Conservation (phyloP, 2,113 vertebrate genomes). For the Caretta caretta region DNA sequence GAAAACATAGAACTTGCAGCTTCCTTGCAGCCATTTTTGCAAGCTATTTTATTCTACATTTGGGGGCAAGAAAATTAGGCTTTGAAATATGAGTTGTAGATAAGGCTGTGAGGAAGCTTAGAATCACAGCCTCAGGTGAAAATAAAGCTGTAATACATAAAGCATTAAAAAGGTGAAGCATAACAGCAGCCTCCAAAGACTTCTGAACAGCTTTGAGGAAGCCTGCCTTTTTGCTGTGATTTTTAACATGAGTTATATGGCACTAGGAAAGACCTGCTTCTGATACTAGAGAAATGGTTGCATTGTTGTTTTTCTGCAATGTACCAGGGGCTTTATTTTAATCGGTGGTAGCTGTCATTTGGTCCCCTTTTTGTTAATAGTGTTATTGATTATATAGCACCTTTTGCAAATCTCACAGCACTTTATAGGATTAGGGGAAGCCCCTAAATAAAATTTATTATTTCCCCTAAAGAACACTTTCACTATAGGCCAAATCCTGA, state of each 20-base stretch:
- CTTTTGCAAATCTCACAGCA: slow-evolving; percentile 25
- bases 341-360: slow-evolving; percentile 43
- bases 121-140: slow-evolving; percentile 73
- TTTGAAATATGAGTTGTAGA: slow-evolving; percentile 73
- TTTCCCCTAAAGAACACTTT: slow-evolving; percentile 21
- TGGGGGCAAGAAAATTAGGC: slow-evolving; percentile 68
- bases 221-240: slow-evolving; percentile 62
- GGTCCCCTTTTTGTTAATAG: slow-evolving; percentile 61
- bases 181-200: slow-evolving; percentile 63
- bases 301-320: slow-evolving; percentile 28
- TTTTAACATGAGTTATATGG: slow-evolving; percentile 62
- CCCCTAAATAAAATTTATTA: slow-evolving; percentile 42
- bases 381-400: slow-evolving; percentile 35
- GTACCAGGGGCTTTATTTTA: slow-evolving; percentile 39
- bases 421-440: slow-evolving; percentile 59
- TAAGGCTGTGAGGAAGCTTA: slow-evolving; percentile 64
- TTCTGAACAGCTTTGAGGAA: slow-evolving; percentile 67
- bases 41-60: slow-evolving; percentile 67
- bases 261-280: slow-evolving; percentile 30
- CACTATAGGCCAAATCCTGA: neutral
- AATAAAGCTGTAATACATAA: slow-evolving; percentile 73
- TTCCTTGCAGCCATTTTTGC: slow-evolving; percentile 66
- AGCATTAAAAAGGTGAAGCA: slow-evolving; percentile 70
- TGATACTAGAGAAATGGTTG: slow-evolving; percentile 24
- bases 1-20: slow-evolving; percentile 47